A percentile compares a stretch with the other conserved stretches of the same genome.
Evolutionary conservation across 1,140 invertebrate genomes (phyloP).

Genomic region (Ostrea edulis): DNA sequence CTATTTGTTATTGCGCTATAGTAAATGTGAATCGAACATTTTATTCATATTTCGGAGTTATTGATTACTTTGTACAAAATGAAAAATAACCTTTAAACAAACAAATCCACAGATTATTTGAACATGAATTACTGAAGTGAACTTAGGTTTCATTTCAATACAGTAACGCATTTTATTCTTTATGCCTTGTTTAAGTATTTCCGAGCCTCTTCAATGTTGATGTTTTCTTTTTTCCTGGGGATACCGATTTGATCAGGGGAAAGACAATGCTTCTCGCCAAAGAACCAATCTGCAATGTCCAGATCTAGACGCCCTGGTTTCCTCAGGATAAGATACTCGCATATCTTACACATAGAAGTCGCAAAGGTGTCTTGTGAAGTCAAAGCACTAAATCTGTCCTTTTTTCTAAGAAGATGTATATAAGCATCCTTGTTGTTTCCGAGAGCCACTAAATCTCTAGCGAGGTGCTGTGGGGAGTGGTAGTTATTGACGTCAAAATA

Average conservation of each 20-base stretch:
- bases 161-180: not conserved
- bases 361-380: conserved; percentile 20
- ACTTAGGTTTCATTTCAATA: too few relatives aligned
- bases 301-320: not conserved
- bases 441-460: not conserved
- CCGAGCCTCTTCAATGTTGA: not conserved
- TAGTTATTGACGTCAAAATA: not conserved
- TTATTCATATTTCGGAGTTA: too few relatives aligned
- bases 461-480: not conserved
- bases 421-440: conserved; percentile 13
- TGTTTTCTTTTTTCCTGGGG: not conserved
- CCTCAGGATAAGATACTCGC: not conserved
- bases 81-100: too few relatives aligned
- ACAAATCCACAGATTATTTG: too few relatives aligned
- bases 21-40: too few relatives aligned
- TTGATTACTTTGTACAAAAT: too few relatives aligned
- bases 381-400: conserved; percentile 10
- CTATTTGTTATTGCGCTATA: too few relatives aligned
- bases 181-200: not conserved
- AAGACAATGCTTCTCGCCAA: not conserved
- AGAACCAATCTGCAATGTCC: conserved; percentile 4
- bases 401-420: conserved; percentile 19
- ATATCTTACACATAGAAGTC: conserved; percentile 15
- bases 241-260: not conserved
- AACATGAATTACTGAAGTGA: too few relatives aligned